Evolutionary conservation across 1,140 invertebrate species (phyloP), one percentile per base, ranked within the genome.

Genomic region (Musca domestica): DNA sequence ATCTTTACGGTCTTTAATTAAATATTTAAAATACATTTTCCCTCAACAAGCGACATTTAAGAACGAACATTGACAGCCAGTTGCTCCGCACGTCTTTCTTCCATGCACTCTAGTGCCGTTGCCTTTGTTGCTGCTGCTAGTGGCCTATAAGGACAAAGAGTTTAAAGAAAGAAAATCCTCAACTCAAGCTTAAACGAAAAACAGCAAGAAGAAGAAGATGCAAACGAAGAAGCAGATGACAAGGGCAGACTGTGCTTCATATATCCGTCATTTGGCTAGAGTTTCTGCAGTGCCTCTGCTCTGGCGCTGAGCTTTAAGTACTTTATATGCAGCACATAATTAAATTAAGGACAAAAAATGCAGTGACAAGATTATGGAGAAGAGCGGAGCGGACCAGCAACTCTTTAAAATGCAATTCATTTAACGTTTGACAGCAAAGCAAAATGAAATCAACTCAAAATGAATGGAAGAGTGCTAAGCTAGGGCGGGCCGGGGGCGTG

Each of bases 1-100:
- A 19, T 27, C 56, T 61, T 34, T 61, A 61, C 34, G 30, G 56
- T 61, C 27, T 61, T 61, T 61, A 61, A 61, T 61, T 61, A 61
- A 58, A 61, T 61, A 61, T 61, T 61, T 61, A 41, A 61, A 34
- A 61, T 61, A 61, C 56, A 61, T 61, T 34, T 17, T 34, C 34
- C 27, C 34, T 41, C 34, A 41, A 41, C 34, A 41, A 41, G 5
- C 54, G 34, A 61, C 56, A 61, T 61, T 30, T 61, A 41, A 41
- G 34, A 41, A 61, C 25, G n/a, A 34, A 34, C 56, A 61, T 17
- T 61, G 56, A 61, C 56, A 41, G 27, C 34, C 56, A 61, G 27
- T 61, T 61, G 56, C 7, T 41, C 56, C 12, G 34, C 12, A 2
- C 12, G 34, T 41, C 34, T 41, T 41, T 41, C 10, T 9, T 5